Evolutionary conservation across 2,888 invertebrate genomes (phyloP), one percentile per base, ranked within the genome.

Genomic region (Danaus chrysippus): DNA sequence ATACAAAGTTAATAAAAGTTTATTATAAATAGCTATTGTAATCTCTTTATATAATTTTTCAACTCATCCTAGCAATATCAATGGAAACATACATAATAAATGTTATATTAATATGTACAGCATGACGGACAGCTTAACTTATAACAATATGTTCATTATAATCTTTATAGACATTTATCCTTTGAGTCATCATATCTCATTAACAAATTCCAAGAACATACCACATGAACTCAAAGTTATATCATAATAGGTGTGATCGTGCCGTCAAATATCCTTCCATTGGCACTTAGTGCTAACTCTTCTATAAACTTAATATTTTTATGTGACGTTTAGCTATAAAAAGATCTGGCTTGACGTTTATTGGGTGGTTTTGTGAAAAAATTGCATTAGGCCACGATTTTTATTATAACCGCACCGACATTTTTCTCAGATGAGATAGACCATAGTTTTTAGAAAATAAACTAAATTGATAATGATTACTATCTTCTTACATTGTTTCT

Each of bases 251-350:
- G 73, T 73, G 69, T 68, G 71, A 75, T 76, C 70, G 73, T 72
- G 74, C 73, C 69, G 68, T 67, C 69, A 65, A 72, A 73, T 71
- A 73, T 72, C 69, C 68, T 74, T 79, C 72, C 73, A 71, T 70
- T 69, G 69, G 70, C 68, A 73, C 75, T 85, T 78, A 77, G 79
- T 71, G 74, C 73, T 76, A 80, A 82, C 76, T 79, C 78, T 79
- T 81, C 72, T 77, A 87, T 87, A 87, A 87, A 87, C 71, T 84
- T 81, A 81, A 82, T 83, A 81, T 79, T 79, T 87, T 87, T 87
- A 87, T 84, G 83, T 70, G 84, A 77, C 78, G 73, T 62, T 64
- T 54, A 72, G 78, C 69, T 74, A 76, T 86, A 78, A 86, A 82
- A 83, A 75, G 73, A 74, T 76, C 68, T 71, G 71, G 70, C 73